phyloP scores from a whole-genome alignment of 2,113 vertebrate species.

The Lichenostomus cassidix region DNA sequence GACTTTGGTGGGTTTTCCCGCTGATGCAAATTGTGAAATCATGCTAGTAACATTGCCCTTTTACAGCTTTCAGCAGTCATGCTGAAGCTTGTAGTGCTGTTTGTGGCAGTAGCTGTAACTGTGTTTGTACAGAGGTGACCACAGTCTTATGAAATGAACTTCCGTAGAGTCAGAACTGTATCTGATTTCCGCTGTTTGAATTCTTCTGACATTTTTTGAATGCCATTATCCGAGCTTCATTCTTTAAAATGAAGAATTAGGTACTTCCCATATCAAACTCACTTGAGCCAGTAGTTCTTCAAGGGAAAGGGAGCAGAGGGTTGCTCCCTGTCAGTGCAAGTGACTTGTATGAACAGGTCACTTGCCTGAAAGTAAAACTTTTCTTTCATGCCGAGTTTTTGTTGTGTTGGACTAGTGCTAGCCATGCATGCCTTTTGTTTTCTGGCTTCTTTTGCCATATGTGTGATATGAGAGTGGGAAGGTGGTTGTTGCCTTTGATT shows the following conservation, averaged over 20 bases:
- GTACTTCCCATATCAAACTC: neutral
- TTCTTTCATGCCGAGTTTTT: neutral
- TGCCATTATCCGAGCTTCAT: neutral
- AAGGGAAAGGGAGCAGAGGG: neutral
- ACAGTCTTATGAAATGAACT: neutral
- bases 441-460: neutral
- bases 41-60: neutral
- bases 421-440: neutral
- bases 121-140: neutral
- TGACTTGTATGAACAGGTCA: neutral
- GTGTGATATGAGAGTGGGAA: neutral
- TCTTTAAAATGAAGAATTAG: neutral
- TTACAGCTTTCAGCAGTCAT: neutral
- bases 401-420: neutral
- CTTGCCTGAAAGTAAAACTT: neutral
- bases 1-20: neutral
- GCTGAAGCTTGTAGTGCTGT: neutral
- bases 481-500: neutral
- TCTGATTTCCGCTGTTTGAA: neutral
- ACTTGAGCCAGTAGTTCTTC: neutral
- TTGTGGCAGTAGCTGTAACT: neutral
- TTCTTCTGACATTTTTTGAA: accelerated
- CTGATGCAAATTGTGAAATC: neutral
- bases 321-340: neutral
- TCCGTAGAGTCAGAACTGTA: neutral